Evolutionary conservation across 2,888 invertebrate genomes (phyloP).

Genomic region (Leucoma salicis): DNA sequence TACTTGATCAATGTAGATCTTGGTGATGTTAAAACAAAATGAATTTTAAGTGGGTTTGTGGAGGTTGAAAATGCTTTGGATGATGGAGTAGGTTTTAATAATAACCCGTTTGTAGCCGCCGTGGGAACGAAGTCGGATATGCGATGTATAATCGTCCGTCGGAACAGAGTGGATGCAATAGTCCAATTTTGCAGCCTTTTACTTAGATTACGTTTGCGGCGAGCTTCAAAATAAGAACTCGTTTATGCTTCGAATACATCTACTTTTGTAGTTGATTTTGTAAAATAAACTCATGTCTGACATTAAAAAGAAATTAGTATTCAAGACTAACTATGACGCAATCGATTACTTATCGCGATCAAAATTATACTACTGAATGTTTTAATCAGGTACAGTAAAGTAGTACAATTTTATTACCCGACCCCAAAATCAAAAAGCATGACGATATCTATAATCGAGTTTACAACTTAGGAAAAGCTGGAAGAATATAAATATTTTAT

Average conservation of each 20-base stretch:
- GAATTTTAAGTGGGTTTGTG: constrained; percentile 35
- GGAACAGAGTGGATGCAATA: constrained; percentile 77
- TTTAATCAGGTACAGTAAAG: neutral
- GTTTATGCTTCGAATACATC: constrained; percentile 53
- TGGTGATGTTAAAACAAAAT: constrained; percentile 37
- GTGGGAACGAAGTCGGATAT: constrained; percentile 81
- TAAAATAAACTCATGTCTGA: too few species aligned
- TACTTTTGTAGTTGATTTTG: too few species aligned
- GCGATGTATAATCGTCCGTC: constrained; percentile 79
- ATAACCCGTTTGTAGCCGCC: constrained; percentile 79
- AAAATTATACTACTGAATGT: too few species aligned
- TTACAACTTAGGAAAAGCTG: constrained; percentile 31
- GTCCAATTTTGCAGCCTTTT: constrained; percentile 82
- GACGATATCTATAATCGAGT: constrained; percentile 28
- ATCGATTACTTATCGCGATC: too few species aligned
- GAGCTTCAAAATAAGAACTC: constrained; percentile 54
- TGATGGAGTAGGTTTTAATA: constrained; percentile 71
- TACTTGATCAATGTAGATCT: constrained; percentile 43
- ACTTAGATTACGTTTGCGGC: constrained; percentile 72
- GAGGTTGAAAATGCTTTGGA: constrained; percentile 48
- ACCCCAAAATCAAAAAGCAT: constrained; percentile 22
- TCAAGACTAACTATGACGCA: too few species aligned
- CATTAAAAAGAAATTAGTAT: too few species aligned
- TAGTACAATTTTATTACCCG: neutral
- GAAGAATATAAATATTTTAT: constrained; percentile 31